Base-by-base conservation (phyloP, 1,140 invertebrate genomes). In the Drosophila sucinea region DNA sequence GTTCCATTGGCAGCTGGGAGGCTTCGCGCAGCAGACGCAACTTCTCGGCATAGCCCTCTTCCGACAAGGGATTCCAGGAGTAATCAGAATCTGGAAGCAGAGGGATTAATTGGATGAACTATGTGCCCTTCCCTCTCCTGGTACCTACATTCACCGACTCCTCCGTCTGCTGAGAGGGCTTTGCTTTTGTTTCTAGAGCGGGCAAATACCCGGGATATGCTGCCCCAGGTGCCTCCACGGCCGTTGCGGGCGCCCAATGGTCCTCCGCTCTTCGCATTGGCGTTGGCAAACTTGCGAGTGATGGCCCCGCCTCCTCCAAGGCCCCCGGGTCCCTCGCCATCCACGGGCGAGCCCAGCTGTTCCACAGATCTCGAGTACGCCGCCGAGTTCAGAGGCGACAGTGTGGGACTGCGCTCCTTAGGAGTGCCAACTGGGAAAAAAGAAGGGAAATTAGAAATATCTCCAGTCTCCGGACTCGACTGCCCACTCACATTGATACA, bases 21-120 rank as follows among this genome's bases (percentile, higher is more conserved):
- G 97, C 97, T 92, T 98, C 97, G 33, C 97, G 94, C 6, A 98
- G 93, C 32, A 97, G 92, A 54, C 95, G 93, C 35, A 97, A 92
- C 92, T 97, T 97, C 86, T 97, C 96, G 33, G 96, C 95, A 83
- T 97, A 97, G 66, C 96, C 96, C 90, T 97, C 96, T 81, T 97
- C 96, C 3, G 95, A 96, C 11, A 98, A 93, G 0, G 96, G 96
- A 6, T 96, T 97, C 95, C 96, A 96, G 25, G 94, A 81, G 60
- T 90, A 92, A 54, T 92, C 91, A 38, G 73, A 71, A 70, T 87
- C 76, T 90, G 55, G 0, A 17, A 54, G 32, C 7, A 17, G 55
- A 57, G 11, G 7, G 10, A 4, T 8, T 38, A 3, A 7, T 38
- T 11, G 11, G 35, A 10, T 38, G 17, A 17, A 17, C 4, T 38